Conservation (phyloP, 2,113 vertebrate genomes). For the Sakesphorus luctuosus region DNA sequence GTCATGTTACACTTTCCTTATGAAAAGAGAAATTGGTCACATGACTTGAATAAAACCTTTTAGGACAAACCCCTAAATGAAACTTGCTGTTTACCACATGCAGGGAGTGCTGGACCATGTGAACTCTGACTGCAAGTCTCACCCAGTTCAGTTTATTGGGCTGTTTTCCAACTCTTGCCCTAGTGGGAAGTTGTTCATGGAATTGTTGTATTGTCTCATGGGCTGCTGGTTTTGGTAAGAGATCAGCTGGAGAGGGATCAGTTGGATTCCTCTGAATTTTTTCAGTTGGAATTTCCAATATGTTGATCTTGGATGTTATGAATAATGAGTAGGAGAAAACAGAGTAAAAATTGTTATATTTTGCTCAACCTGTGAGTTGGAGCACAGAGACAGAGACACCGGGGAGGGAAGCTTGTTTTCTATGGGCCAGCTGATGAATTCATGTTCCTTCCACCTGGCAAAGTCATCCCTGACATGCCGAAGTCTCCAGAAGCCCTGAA, state of each 20-base stretch:
- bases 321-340: neutral
- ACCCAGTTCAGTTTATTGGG: neutral
- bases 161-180: neutral
- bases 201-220: neutral
- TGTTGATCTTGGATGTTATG: neutral
- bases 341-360: neutral
- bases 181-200: neutral
- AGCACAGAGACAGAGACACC: neutral
- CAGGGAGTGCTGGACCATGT: neutral
- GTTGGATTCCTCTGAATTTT: neutral
- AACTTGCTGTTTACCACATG: neutral
- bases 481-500: slow-evolving; percentile 3
- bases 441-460: neutral
- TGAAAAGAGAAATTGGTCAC: neutral
- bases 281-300: neutral
- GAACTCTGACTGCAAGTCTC: neutral
- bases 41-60: neutral
- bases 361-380: neutral
- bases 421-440: neutral
- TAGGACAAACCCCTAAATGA: neutral
- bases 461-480: neutral
- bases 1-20: neutral
- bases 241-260: neutral
- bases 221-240: neutral
- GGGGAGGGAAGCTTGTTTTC: neutral